phyloP scores from a whole-genome alignment of 2,797 vertebrate species.

The Falco columbarius region DNA sequence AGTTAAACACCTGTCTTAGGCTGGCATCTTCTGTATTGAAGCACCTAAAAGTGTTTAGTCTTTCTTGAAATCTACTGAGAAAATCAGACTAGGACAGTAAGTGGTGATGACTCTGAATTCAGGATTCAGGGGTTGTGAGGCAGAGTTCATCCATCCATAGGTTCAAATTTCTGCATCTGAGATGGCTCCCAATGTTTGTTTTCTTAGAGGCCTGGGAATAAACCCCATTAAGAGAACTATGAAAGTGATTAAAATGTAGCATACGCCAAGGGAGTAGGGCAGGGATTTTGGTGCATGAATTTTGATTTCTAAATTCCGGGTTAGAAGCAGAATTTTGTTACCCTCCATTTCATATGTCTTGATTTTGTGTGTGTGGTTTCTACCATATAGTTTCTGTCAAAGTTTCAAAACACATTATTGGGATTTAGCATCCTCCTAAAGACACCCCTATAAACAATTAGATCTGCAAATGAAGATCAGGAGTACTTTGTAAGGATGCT shows the following conservation, averaged over 20 bases:
- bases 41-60: background rate
- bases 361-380: background rate
- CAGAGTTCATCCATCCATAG: background rate
- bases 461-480: background rate
- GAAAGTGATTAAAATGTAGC: background rate
- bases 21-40: background rate
- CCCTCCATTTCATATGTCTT: fast-evolving
- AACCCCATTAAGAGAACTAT: fast-evolving
- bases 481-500: background rate
- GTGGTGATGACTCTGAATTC: background rate
- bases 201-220: background rate
- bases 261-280: fast-evolving
- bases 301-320: background rate
- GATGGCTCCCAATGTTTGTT: fast-evolving
- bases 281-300: fast-evolving
- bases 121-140: background rate
- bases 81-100: background rate
- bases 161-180: fast-evolving
- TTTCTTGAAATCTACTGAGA: background rate
- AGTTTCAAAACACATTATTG: background rate
- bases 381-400: background rate
- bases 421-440: background rate
- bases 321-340: fast-evolving
- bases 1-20: background rate
- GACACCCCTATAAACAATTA: background rate